Evolutionary conservation across 2,797 vertebrate species (phyloP), one percentile per base, ranked within the genome.

Genomic region (Chelmon rostratus): DNA sequence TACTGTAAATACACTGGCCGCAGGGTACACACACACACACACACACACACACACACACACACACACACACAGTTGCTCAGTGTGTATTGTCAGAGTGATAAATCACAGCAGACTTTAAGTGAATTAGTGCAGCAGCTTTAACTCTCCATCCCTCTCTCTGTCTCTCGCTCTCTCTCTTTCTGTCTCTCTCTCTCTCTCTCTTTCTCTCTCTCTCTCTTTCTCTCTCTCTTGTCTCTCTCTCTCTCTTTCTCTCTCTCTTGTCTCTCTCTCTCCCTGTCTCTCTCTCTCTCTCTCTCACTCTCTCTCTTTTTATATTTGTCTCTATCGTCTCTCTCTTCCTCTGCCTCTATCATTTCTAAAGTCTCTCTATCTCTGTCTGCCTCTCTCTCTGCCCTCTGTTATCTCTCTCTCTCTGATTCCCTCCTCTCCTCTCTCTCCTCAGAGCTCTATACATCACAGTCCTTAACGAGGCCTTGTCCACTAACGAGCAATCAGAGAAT

Each of bases 61-160:
- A 57, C 63, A 46, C 62, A 89, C 93, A 85, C 89, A 90, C 72
- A 73, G 59, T 23, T 87, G 93, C 93, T 95, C 93, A 95, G 38
- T 44, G 93, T 87, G 91, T 95, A 96, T 95, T 96, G 96, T 97
- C 97, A 97, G 95, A 96, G 94, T 93, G 96, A 97, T 97, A 97
- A 97, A 97, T 97, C 96, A 97, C 89, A 92, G 94, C 94, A 93
- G 95, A 96, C 95, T 96, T 84, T 97, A 96, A 97, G 96, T 97
- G 96, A 97, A 97, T 97, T 97, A 96, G 95, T 95, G 95, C 95
- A 95, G 95, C 95, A 94, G 94, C 94, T 96, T 96, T 96, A 96
- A 95, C 95, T 95, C 96, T 73, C 72, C 68, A 13, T 85, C 80
- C 59, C 3, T 52, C 79, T 19, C n/a, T 79, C 74, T 10, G 33